These are phyloP conservation scores for Liasis olivaceus DNA, from an alignment of 2,797 vertebrate genomes.

Conservation along the genomic window DNA sequence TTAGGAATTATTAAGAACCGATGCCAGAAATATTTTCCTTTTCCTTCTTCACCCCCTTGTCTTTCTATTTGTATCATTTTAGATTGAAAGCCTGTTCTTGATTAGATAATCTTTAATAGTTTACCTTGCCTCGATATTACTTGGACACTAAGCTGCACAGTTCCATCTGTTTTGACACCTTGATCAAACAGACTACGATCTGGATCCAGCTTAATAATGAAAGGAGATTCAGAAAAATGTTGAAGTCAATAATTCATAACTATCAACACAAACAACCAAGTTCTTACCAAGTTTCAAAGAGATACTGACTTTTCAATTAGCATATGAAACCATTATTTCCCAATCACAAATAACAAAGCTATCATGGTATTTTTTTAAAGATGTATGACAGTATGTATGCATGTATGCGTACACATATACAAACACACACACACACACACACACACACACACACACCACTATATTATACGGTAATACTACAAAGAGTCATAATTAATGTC, in stretches of 20 bases:
- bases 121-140: constrained; percentile 95
- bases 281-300: neutral
- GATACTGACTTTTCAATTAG: neutral
- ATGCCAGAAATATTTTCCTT: neutral
- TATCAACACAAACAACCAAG: neutral
- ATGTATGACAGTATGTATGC: neutral
- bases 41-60: neutral
- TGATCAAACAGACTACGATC: constrained; percentile 98
- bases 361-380: neutral
- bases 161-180: constrained; percentile 98
- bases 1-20: neutral
- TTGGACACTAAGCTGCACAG: constrained; percentile 98
- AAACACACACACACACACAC: neutral
- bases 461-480: neutral
- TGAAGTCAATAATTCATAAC: neutral
- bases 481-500: neutral
- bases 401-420: neutral
- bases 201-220: constrained; percentile 85
- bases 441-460: neutral
- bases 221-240: neutral
- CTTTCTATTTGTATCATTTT: neutral
- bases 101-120: neutral
- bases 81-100: neutral
- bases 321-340: neutral
- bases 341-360: neutral